Conservation (phyloP, 35 echinoderm and acorn worm genomes). For the Lytechinus variegatus region DNA sequence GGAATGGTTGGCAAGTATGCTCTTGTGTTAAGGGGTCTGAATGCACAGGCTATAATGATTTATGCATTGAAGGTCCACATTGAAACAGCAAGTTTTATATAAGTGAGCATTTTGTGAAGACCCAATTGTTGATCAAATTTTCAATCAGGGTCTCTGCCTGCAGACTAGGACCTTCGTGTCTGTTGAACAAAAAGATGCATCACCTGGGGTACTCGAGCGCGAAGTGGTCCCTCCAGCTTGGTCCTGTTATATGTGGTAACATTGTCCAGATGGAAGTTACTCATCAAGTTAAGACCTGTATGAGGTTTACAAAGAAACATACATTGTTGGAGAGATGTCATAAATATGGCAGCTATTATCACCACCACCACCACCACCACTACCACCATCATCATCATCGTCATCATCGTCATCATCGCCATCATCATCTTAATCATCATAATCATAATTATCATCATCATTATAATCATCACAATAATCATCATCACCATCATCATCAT, state of each 20-base stretch:
- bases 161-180: too few relatives aligned
- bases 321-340: background rate
- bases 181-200: too few relatives aligned
- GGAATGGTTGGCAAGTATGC: too few relatives aligned
- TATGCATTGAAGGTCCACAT: too few relatives aligned
- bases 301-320: background rate
- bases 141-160: too few relatives aligned
- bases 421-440: background rate
- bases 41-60: too few relatives aligned
- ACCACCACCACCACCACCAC: background rate
- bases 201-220: slow-evolving; percentile 62
- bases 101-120: too few relatives aligned
- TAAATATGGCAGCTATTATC: background rate
- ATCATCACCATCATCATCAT: background rate
- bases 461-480: too few relatives aligned
- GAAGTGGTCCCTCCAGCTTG: slow-evolving; percentile 75
- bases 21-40: too few relatives aligned
- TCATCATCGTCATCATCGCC: background rate
- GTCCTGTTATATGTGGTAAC: slow-evolving; percentile 88
- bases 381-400: background rate
- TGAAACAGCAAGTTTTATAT: too few relatives aligned
- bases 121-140: too few relatives aligned
- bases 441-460: background rate
- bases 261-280: slow-evolving; percentile 97
- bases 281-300: slow-evolving; percentile 92